A percentile compares a stretch with the other conserved stretches of the same genome.
These are phyloP conservation scores for Leptinotarsa haldemani DNA, from an alignment of 2,888 invertebrate genomes.

Conservation along the genomic window DNA sequence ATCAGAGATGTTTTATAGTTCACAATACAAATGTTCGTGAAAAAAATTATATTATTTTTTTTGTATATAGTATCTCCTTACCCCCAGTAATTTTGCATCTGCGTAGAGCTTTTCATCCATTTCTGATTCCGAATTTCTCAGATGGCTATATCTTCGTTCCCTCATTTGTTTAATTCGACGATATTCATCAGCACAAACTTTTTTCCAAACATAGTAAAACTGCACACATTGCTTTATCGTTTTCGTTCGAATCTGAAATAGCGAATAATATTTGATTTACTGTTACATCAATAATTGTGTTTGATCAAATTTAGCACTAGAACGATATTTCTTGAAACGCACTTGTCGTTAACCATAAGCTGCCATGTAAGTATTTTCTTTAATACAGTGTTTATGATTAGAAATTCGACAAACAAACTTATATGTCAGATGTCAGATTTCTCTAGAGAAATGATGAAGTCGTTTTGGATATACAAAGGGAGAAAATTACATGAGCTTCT, in stretches of 20 bases:
- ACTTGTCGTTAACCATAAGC: too few species aligned
- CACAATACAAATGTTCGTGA: too few species aligned
- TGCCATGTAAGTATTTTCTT: too few species aligned
- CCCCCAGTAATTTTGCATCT: constrained; percentile 65
- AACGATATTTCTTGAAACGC: too few species aligned
- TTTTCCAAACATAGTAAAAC: constrained; percentile 99
- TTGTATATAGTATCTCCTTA: constrained; percentile 46
- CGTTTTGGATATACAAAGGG: too few species aligned
- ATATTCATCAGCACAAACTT: constrained; percentile 85
- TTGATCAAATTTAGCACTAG: too few species aligned
- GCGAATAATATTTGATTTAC: constrained; percentile 7
- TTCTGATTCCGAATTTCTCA: constrained; percentile 56
- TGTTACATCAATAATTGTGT: neutral
- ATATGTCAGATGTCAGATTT: too few species aligned
- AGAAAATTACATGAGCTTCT: too few species aligned
- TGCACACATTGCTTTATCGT: constrained; percentile 93
- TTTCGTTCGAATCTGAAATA: constrained; percentile 81
- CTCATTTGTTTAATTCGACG: constrained; percentile 60
- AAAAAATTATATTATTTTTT: too few species aligned
- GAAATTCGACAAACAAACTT: too few species aligned
- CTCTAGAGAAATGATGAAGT: too few species aligned
- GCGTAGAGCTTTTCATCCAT: constrained; percentile 63
- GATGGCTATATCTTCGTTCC: constrained; percentile 57
- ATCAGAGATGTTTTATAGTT: neutral
- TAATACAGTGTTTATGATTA: too few species aligned